Evolutionary conservation across 1,140 invertebrate genomes (phyloP).

Genomic region (Dendroctonus valens): DNA sequence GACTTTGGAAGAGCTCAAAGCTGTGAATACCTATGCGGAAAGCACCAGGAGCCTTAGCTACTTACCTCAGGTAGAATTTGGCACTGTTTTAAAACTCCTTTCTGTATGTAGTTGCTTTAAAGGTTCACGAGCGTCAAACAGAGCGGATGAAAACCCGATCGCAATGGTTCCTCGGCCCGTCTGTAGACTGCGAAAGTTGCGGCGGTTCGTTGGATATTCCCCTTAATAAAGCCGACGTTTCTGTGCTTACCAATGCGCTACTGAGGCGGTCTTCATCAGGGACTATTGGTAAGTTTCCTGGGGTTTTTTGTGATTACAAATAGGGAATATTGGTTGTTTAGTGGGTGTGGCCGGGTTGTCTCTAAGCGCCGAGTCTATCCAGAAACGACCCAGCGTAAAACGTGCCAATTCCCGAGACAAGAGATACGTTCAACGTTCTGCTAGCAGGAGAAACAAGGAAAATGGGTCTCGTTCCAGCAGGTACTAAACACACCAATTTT

Average conservation of each 20-base stretch:
- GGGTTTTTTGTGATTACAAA: not conserved
- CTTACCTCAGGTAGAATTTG: conserved; percentile 74
- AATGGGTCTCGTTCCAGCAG: conserved; percentile 56
- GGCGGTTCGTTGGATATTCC: conserved; percentile 55
- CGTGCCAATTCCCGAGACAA: conserved; percentile 67
- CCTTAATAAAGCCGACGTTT: conserved; percentile 55
- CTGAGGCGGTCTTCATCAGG: conserved; percentile 48
- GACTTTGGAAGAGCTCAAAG: conserved; percentile 79
- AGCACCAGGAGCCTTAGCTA: conserved; percentile 89
- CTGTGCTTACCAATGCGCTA: conserved; percentile 46
- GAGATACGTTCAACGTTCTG: conserved; percentile 63
- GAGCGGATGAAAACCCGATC: conserved; percentile 89
- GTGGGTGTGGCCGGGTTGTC: conserved; percentile 61
- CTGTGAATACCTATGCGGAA: conserved; percentile 87
- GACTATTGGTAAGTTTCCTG: conserved; percentile 45
- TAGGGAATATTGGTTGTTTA: conserved; percentile 38
- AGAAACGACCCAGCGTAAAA: conserved; percentile 62
- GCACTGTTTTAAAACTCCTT: not conserved
- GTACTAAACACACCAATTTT: conserved; percentile 25
- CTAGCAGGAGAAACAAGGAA: conserved; percentile 68
- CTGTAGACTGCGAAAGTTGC: conserved; percentile 58
- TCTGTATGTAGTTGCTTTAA: conserved; percentile 37
- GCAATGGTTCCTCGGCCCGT: conserved; percentile 88
- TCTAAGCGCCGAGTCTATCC: conserved; percentile 67
- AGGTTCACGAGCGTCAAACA: conserved; percentile 92